These are phyloP conservation scores for Rhinogobio ventralis DNA, from an alignment of 2,797 vertebrate species.

Conservation along the genomic window DNA sequence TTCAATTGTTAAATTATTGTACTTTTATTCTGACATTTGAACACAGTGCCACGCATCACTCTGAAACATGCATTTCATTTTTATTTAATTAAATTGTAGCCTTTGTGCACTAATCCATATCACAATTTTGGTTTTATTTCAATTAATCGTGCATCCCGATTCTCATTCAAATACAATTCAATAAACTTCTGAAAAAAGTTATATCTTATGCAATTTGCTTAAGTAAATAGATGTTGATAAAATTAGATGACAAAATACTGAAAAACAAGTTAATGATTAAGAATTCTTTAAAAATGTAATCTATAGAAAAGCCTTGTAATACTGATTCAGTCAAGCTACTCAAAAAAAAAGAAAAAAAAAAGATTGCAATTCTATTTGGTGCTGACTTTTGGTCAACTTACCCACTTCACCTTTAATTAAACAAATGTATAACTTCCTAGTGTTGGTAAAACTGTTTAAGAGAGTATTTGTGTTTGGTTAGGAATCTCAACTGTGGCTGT, in stretches of 20 bases:
- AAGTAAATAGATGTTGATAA: background rate
- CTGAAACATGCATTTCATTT: background rate
- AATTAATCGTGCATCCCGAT: background rate
- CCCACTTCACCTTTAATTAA: slow-evolving; percentile 5
- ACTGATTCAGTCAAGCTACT: too few relatives aligned
- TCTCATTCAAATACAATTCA: background rate
- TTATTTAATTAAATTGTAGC: background rate
- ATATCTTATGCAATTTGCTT: background rate
- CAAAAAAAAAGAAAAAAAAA: background rate
- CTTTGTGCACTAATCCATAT: background rate
- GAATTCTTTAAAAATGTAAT: background rate
- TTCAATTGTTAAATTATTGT: background rate
- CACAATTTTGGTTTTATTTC: background rate
- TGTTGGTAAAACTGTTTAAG: background rate
- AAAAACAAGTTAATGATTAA: background rate
- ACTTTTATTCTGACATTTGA: background rate
- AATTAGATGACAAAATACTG: background rate
- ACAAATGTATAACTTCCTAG: background rate
- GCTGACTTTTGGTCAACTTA: background rate
- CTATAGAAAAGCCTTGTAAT: background rate
- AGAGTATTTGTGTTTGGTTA: background rate
- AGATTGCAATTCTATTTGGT: background rate
- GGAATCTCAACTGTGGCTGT: background rate
- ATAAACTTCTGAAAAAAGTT: background rate
- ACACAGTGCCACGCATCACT: background rate